Percentiles rank a stretch among this genome's conserved stretches.
Evolutionary conservation across 2,888 invertebrate genomes (phyloP).

Genomic region (Platynereis dumerilii): DNA sequence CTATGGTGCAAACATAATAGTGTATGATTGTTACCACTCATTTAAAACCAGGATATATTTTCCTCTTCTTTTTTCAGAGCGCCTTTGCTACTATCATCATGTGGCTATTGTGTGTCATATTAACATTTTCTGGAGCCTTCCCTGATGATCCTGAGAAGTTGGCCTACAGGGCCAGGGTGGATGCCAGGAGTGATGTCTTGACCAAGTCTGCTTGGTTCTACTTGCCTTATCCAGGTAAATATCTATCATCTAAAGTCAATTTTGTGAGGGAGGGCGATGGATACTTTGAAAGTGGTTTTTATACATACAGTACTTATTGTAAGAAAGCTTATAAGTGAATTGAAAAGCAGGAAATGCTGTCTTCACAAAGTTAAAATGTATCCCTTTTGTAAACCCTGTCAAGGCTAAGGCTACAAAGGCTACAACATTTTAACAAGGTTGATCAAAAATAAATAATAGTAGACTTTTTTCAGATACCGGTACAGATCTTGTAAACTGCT

Average conservation of each 20-base stretch:
- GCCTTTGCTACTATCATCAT: slow-evolving; percentile 13
- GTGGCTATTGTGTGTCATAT: slow-evolving; percentile 26
- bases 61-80: slow-evolving; percentile 7
- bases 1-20: not conserved
- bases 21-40: not conserved
- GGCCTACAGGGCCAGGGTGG: slow-evolving; percentile 23
- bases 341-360: no score
- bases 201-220: slow-evolving; percentile 19
- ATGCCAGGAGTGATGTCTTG: slow-evolving; percentile 22
- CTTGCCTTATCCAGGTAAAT: slow-evolving; percentile 21
- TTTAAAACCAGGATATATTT: not conserved
- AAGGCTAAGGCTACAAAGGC: no score
- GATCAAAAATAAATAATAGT: no score
- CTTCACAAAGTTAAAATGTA: no score
- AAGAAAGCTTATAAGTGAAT: no score
- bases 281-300: not conserved
- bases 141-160: slow-evolving; percentile 18
- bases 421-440: no score
- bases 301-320: no score
- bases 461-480: no score
- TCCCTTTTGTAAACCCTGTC: no score
- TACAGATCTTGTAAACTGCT: no score
- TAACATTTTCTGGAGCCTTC: slow-evolving; percentile 20
- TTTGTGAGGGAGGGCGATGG: not conserved
- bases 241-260: not conserved